phyloP scores from a whole-genome alignment of 1,140 invertebrate genomes.

The Muscidifurax raptorellus region DNA sequence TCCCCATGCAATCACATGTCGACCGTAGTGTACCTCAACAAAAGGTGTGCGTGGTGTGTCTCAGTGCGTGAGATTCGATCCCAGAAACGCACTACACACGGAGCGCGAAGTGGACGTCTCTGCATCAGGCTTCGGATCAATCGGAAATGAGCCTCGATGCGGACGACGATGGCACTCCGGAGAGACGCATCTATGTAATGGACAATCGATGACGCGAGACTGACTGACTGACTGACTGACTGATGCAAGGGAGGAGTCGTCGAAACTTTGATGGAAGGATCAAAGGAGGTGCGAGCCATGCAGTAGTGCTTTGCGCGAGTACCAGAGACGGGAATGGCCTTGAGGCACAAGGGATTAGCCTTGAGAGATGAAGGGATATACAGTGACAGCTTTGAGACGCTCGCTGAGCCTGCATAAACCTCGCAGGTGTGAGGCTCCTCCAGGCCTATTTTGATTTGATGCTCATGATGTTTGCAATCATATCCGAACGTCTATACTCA shows the following conservation, averaged over 20 bases:
- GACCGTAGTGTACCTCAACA: too few species aligned
- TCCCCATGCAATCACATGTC: too few species aligned
- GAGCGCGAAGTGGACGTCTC: background rate
- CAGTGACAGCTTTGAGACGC: background rate
- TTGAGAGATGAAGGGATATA: conserved; percentile 24
- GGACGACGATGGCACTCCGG: background rate
- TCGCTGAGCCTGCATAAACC: background rate
- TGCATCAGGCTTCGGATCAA: conserved; percentile 1
- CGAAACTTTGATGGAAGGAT: conserved; percentile 43
- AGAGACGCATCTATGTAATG: conserved; percentile 46
- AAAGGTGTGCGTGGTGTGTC: too few species aligned
- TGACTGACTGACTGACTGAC: conserved; percentile 23
- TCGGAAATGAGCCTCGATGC: conserved; percentile 24
- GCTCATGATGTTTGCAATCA: background rate
- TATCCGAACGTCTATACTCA: background rate
- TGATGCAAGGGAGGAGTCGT: background rate
- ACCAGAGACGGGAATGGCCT: too few species aligned
- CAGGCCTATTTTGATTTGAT: background rate
- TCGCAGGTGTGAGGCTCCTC: background rate
- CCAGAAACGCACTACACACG: background rate
- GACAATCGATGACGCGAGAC: conserved; percentile 61
- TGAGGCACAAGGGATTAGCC: background rate
- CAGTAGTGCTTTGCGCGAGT: background rate
- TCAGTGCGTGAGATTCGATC: too few species aligned
- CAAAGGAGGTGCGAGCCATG: conserved; percentile 11